These are phyloP conservation scores for Amphipoea oculea DNA, from an alignment of 2,888 invertebrate species.

Conservation along the genomic window DNA sequence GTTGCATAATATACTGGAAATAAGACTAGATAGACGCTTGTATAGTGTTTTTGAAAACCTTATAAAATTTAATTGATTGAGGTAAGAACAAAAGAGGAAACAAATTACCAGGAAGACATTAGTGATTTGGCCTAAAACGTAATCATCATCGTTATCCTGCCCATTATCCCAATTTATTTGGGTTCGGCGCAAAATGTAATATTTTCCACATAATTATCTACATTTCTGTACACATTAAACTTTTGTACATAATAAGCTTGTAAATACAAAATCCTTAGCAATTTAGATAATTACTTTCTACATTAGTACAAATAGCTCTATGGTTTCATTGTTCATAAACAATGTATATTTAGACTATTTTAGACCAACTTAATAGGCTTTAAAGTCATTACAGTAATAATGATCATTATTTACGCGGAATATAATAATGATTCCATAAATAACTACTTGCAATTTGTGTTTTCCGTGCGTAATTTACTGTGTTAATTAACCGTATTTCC, in stretches of 20 bases:
- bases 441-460: not conserved
- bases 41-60: not conserved
- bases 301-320: slow-evolving; percentile 6
- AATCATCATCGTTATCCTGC: not conserved
- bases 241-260: not conserved
- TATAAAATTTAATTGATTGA: not conserved
- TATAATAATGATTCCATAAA: too few species aligned
- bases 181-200: not conserved
- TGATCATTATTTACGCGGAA: not conserved
- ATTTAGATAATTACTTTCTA: slow-evolving; percentile 15
- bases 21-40: not conserved
- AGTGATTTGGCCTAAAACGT: not conserved
- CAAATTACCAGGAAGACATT: not conserved
- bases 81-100: not conserved
- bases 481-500: not conserved
- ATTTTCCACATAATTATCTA: not conserved
- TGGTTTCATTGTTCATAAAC: slow-evolving; percentile 15
- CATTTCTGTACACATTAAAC: not conserved
- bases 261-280: not conserved
- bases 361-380: too few species aligned
- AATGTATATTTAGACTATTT: not conserved
- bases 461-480: not conserved
- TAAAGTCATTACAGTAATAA: not conserved
- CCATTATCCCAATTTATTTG: too few species aligned
- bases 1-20: not conserved